Evolutionary conservation across 2,113 vertebrate species (phyloP), one percentile per base, ranked within the genome.

Genomic region (Phalacrocorax carbo): DNA sequence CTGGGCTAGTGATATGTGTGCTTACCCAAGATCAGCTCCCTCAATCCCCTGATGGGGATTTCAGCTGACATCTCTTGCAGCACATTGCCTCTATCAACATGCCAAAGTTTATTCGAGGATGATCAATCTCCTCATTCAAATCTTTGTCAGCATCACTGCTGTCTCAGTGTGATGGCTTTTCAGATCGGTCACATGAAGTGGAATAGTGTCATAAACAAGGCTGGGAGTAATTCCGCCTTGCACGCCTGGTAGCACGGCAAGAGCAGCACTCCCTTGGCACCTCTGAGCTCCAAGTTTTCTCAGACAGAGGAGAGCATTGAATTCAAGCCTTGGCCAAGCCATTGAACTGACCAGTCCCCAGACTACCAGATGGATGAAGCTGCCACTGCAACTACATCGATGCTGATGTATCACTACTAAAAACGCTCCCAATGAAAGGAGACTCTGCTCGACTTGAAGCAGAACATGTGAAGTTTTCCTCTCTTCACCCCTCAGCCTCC

Each of bases 221-320:
- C 21, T 44, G 17, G 23, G 30, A 69, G 62, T 16, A 51, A 38
- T 32, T 64, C 58, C 61, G 40, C 23, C 52, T 36, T 4, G 0
- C 4, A 8, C 0, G 2, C 22, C 14, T 0, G 0, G 27, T 16
- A n/a, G 1, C 3, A 0, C 4, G 0, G 29, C 1, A 8, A 32
- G 44, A 69, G 65, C 38, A 76, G 49, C 10, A 8, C 26, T 29
- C 18, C 15, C 18, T 27, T 18, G 25, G 36, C 15, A 11, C 21
- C 25, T 34, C 12, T 2, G 1, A 57, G 27, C 40, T 30, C 36
- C 2, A 2, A 29, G 42, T 27, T 15, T n/a, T 30, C 58, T 26
- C 54, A 25, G 25, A 26, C 4, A 26, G 30, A 57, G 26, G 10
- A 54, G 15, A 62, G 4, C 12, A 38, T 0, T 32, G 27, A 70